phyloP scores from a whole-genome alignment of 35 echinoderm and acorn worm species.

The Heliocidaris erythrogramma region DNA sequence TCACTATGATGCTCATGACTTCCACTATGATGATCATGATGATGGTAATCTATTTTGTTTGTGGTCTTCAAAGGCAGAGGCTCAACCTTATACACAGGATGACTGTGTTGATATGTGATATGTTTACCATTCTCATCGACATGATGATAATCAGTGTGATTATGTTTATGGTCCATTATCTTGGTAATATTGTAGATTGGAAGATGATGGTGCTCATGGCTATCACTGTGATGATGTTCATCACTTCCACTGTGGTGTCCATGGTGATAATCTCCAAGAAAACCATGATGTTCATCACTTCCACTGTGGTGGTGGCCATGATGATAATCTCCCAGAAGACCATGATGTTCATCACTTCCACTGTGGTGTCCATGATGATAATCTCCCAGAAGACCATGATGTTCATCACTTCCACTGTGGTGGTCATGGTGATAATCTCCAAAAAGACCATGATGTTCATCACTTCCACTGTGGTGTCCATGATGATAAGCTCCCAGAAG shows the following conservation, averaged over 20 bases:
- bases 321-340: constrained; percentile 38
- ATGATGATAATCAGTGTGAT: not conserved
- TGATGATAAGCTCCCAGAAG: constrained; percentile 24
- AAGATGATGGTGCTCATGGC: not conserved
- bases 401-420: constrained; percentile 47
- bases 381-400: constrained; percentile 32
- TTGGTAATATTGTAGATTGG: not conserved
- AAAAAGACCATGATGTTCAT: constrained; percentile 39
- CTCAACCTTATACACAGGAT: constrained; percentile 14
- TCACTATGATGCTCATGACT: not conserved
- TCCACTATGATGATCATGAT: not conserved
- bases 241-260: constrained; percentile 38
- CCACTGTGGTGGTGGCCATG: constrained; percentile 42
- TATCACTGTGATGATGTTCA: constrained; percentile 40
- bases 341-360: constrained; percentile 43
- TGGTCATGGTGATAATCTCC: constrained; percentile 30
- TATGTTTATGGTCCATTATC: not conserved
- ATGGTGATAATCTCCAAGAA: not conserved
- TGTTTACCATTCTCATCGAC: not conserved
- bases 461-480: constrained; percentile 36
- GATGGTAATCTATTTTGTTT: not conserved
- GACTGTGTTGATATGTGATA: not conserved
- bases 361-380: constrained; percentile 34
- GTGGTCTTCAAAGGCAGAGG: not conserved
- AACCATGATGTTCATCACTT: constrained; percentile 40